phyloP scores from a whole-genome alignment of 2,888 invertebrate species.

The Tyria jacobaeae region DNA sequence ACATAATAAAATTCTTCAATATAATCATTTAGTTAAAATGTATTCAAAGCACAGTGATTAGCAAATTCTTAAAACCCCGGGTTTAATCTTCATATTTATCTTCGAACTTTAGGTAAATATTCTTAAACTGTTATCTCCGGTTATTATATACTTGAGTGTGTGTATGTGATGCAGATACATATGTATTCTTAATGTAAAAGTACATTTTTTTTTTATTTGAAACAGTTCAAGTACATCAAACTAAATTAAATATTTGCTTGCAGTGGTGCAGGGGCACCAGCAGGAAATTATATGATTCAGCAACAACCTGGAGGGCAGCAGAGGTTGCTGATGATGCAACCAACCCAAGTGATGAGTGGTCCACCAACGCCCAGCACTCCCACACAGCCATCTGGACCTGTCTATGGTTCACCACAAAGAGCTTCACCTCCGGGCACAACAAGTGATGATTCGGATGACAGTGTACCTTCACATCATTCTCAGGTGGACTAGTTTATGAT shows the following conservation, averaged over 20 bases:
- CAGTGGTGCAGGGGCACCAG: constrained; percentile 84
- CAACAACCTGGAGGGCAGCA: constrained; percentile 86
- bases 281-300: constrained; percentile 87
- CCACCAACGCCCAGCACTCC: constrained; percentile 80
- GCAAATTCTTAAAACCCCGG: too few relatives aligned
- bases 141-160: neutral
- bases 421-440: constrained; percentile 91
- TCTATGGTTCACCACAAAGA: constrained; percentile 87
- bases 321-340: constrained; percentile 85
- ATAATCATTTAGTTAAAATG: too few relatives aligned
- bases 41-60: too few relatives aligned
- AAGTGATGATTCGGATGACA: constrained; percentile 95
- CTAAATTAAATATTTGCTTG: constrained; percentile 36
- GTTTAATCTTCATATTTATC: too few relatives aligned
- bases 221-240: neutral
- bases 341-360: constrained; percentile 81
- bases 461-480: constrained; percentile 88
- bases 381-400: constrained; percentile 70
- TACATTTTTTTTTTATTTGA: neutral
- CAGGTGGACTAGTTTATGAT: constrained; percentile 64
- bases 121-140: too few relatives aligned
- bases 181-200: neutral
- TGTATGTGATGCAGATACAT: neutral
- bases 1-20: too few relatives aligned
- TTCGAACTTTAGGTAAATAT: too few relatives aligned